These are phyloP conservation scores for Limnephilus auricula DNA, from an alignment of 2,888 invertebrate genomes.

Conservation along the genomic window DNA sequence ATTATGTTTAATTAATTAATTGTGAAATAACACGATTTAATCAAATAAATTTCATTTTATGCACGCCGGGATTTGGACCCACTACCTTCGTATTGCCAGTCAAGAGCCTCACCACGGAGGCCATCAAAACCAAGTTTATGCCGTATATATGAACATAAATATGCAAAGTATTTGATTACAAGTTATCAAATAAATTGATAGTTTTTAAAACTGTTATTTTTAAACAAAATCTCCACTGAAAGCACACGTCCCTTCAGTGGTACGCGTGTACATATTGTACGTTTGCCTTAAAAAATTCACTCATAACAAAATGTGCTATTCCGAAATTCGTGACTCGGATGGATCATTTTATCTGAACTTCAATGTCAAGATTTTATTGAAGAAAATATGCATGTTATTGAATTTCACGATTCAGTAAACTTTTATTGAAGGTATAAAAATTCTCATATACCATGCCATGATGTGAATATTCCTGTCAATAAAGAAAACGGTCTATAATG, in stretches of 20 bases:
- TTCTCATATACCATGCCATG: background rate
- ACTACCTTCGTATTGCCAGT: no score
- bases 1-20: no score
- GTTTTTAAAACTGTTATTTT: background rate
- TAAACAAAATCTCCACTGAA: background rate
- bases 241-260: background rate
- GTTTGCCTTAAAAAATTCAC: background rate
- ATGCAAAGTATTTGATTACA: no score
- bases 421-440: background rate
- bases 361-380: background rate
- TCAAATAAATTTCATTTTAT: no score
- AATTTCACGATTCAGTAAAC: background rate
- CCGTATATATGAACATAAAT: no score
- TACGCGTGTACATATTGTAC: background rate
- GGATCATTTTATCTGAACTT: background rate
- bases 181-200: no score
- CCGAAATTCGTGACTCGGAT: background rate
- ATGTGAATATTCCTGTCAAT: background rate
- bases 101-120: no score
- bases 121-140: no score
- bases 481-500: background rate
- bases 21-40: no score
- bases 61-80: no score
- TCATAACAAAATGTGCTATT: background rate
- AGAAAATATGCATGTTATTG: background rate